These are phyloP conservation scores for Thera obeliscata DNA, from an alignment of 2,888 invertebrate species.

Conservation along the genomic window DNA sequence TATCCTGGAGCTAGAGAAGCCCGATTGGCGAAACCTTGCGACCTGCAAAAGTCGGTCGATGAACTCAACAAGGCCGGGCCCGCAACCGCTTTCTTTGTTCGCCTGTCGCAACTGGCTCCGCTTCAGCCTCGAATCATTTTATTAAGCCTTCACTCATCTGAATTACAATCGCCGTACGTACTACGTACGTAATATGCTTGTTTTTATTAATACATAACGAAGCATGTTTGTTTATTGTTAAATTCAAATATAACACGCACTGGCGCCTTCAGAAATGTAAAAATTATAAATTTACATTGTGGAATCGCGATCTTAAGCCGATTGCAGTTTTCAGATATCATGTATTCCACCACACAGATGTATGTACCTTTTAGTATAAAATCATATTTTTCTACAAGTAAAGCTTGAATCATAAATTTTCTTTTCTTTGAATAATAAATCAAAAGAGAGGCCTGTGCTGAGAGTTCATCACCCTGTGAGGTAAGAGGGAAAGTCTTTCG, in stretches of 20 bases:
- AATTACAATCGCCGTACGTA: slow-evolving; percentile 58
- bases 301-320: too few species aligned
- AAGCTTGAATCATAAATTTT: background rate
- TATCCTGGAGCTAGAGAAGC: slow-evolving; percentile 83
- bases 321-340: too few species aligned
- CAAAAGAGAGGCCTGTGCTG: slow-evolving; percentile 3
- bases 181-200: slow-evolving; percentile 44
- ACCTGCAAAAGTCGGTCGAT: slow-evolving; percentile 83
- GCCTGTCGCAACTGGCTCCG: slow-evolving; percentile 74
- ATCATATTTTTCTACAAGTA: too few species aligned
- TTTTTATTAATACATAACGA: slow-evolving; percentile 41
- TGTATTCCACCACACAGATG: too few species aligned
- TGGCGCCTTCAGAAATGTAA: too few species aligned
- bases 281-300: too few species aligned
- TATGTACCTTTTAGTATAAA: too few species aligned
- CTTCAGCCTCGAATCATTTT: slow-evolving; percentile 76
- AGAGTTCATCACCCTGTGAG: slow-evolving; percentile 29
- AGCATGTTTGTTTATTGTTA: slow-evolving; percentile 27
- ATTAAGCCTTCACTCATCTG: slow-evolving; percentile 78
- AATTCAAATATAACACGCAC: background rate
- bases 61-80: slow-evolving; percentile 79
- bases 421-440: background rate
- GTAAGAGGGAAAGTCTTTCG: slow-evolving; percentile 32
- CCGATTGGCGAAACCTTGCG: slow-evolving; percentile 84
- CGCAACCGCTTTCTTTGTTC: slow-evolving; percentile 82